Conservation (phyloP, 2,113 vertebrate species). For the Pseudorectes ferrugineus region DNA sequence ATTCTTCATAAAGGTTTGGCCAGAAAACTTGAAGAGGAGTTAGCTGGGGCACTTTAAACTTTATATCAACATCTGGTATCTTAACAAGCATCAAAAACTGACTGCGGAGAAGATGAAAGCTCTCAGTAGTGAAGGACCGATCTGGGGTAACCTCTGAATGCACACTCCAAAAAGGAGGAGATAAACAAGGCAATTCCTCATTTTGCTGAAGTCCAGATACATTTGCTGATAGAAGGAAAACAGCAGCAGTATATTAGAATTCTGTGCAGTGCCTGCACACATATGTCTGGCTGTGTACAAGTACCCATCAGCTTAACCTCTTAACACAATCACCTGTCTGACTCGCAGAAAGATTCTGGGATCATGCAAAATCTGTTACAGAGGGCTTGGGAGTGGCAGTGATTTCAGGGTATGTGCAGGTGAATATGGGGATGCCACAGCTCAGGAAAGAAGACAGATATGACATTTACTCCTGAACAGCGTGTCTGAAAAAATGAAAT, state of each 20-base stretch:
- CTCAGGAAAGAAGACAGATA: neutral
- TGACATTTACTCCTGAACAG: neutral
- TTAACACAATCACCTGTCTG: fast-evolving
- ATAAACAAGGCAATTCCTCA: neutral
- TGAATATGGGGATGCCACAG: neutral
- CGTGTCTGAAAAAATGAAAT: neutral
- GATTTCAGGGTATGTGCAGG: neutral
- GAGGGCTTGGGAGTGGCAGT: neutral
- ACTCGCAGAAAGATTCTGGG: neutral
- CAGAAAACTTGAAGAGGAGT: neutral
- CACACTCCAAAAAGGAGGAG: neutral
- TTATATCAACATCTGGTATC: neutral
- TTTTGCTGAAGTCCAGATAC: neutral
- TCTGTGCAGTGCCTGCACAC: neutral
- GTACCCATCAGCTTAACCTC: neutral
- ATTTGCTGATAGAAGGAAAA: neutral
- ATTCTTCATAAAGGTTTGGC: neutral
- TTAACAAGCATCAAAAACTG: neutral
- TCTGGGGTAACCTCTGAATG: neutral
- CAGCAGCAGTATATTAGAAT: neutral
- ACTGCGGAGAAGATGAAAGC: neutral
- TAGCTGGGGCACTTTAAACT: neutral
- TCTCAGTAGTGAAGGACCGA: neutral
- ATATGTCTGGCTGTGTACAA: neutral
- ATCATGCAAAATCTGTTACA: neutral